Base-by-base conservation (phyloP, 2,113 vertebrate genomes). In the Xenus cinereus region DNA sequence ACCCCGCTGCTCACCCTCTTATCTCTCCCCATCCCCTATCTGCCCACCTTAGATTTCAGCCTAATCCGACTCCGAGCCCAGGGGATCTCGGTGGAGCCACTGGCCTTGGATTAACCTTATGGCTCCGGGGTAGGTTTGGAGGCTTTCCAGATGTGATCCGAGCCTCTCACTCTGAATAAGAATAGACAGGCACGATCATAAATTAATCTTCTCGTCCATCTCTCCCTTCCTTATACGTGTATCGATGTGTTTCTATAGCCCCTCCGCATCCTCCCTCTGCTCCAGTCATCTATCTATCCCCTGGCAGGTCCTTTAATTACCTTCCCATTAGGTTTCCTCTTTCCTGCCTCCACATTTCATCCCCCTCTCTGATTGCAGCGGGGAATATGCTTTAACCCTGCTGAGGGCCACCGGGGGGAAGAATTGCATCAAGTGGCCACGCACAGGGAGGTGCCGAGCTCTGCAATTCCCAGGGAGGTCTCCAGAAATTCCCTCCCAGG, bases 281-380 rank as follows among this genome's bases (percentile, higher is more conserved):
- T 96, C 67, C 51, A 24, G 79, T 89, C 91, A 93, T 96, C 87
- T 85, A 23, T 93, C 72, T 84, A 87, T 62, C 84, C 41, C 51
- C 43, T 71, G 84, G 73, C 91, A 94, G 45, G 14, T 67, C 95
- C 96, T 95, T 95, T 96, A 96, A 96, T 96, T 96, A 98, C 77
- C 82, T 89, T 8, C 56, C 90, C 77, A 90, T 92, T 96, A 97
- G 74, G 83, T 87, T 88, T 92, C 83, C 78, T 91, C 72, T 68
- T 83, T 50, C 79, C 87, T 63, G 68, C 37, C 84, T 84, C 35
- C 84, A 82, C 75, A 63, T 93, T 92, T 95, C 68, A 51, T 75
- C 77, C 83, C 50, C 50, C 20, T 89, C 39, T 91, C 54, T 50
- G 62, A 78, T 9, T 89, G 72, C 57, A 56, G 60, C 1, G 1